phyloP scores from a whole-genome alignment of 2,113 vertebrate species.

The Saimiri boliviensis region DNA sequence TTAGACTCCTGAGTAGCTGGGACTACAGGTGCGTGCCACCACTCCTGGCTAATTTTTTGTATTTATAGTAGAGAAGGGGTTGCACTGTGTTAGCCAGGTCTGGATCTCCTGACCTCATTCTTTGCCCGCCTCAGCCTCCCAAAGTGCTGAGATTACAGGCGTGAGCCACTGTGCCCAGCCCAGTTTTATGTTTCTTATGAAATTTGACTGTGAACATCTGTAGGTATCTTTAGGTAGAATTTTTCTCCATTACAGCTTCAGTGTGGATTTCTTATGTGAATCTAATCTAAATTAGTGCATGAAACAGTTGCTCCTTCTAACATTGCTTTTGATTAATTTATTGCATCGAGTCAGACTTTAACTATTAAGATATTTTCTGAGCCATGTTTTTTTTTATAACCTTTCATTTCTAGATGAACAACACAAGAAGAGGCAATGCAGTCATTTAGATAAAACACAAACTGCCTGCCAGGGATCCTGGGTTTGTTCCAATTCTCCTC shows the following conservation, averaged over 20 bases:
- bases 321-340: slow-evolving; percentile 45
- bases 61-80: too few species aligned
- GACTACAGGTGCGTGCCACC: too few species aligned
- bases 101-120: too few species aligned
- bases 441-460: slow-evolving; percentile 51
- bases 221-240: neutral
- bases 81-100: too few species aligned
- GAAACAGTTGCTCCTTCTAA: neutral
- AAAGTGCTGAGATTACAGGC: too few species aligned
- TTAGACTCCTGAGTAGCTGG: too few species aligned
- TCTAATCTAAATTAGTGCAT: neutral
- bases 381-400: slow-evolving; percentile 40
- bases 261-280: neutral
- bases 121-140: too few species aligned
- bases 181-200: neutral
- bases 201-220: neutral
- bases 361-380: slow-evolving; percentile 12
- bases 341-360: neutral
- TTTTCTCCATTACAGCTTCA: neutral
- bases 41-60: too few species aligned
- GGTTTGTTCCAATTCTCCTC: slow-evolving; percentile 32
- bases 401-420: slow-evolving; percentile 47
- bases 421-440: neutral
- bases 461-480: slow-evolving; percentile 15
- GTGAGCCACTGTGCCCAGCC: too few species aligned